Conservation (phyloP, 2,888 invertebrate species). For the Cephus spinipes region DNA sequence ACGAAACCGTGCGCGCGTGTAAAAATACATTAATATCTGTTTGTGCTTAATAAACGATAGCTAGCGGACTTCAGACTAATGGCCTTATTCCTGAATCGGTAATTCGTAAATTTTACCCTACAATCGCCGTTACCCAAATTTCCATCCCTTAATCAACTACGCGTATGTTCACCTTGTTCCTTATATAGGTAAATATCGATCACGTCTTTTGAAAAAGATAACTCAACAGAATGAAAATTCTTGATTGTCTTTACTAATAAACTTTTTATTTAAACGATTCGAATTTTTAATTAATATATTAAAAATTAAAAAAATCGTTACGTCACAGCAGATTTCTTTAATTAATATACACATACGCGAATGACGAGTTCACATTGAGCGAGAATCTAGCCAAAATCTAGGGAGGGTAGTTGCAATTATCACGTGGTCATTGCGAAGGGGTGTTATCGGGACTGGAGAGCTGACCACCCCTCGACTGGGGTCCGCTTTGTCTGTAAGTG, state of each 20-base stretch:
- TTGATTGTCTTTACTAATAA: not conserved
- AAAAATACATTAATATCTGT: slow-evolving; percentile 68
- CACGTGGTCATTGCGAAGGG: slow-evolving; percentile 63
- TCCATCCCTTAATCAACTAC: not conserved
- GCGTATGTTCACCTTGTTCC: not conserved
- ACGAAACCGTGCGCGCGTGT: slow-evolving; percentile 49
- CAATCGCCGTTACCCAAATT: not conserved
- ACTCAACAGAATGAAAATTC: not conserved
- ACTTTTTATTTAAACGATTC: not conserved
- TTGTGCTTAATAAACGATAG: slow-evolving; percentile 67
- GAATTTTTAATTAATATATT: not conserved
- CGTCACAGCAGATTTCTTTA: not conserved
- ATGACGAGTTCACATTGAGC: not conserved
- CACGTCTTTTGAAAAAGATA: not conserved
- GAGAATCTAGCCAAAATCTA: not conserved
- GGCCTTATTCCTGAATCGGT: slow-evolving; percentile 62
- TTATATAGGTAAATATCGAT: not conserved
- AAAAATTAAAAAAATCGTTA: not conserved
- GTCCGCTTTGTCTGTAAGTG: slow-evolving; percentile 65
- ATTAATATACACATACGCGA: not conserved
- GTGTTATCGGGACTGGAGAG: slow-evolving; percentile 56
- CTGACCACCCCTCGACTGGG: slow-evolving; percentile 54
- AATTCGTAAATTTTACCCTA: slow-evolving; percentile 49
- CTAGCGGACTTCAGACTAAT: slow-evolving; percentile 62
- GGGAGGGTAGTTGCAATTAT: slow-evolving; percentile 55